Evolutionary conservation across 2,797 vertebrate genomes (phyloP).

Genomic region (Acomys russatus): DNA sequence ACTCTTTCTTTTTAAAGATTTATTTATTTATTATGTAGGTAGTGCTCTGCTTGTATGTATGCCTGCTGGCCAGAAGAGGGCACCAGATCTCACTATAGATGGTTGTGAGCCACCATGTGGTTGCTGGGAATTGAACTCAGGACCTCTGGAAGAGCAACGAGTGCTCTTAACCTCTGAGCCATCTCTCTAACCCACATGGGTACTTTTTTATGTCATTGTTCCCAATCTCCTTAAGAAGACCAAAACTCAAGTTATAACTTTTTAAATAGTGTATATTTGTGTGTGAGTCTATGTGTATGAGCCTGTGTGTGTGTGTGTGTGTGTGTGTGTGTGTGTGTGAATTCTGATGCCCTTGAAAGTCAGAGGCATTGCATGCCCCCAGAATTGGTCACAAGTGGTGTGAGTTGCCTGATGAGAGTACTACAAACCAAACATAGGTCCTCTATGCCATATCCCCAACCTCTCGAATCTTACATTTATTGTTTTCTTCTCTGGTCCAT

Average conservation of each 20-base stretch:
- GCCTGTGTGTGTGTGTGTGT: not conserved
- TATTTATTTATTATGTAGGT: no score
- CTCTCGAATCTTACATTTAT: not conserved
- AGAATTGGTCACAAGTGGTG: not conserved
- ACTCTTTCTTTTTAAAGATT: no score
- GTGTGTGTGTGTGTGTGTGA: not conserved
- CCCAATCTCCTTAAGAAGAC: not conserved
- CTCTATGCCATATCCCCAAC: not conserved
- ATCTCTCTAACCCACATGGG: no score
- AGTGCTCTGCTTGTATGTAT: no score
- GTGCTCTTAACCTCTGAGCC: no score
- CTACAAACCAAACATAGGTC: not conserved
- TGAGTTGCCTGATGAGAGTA: not conserved
- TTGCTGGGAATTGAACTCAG: no score
- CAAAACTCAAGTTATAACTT: not conserved
- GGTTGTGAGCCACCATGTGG: no score
- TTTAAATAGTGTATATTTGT: not conserved
- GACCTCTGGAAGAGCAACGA: no score
- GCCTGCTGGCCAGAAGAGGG: no score
- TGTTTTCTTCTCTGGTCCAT: not conserved
- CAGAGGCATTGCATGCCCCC: not conserved
- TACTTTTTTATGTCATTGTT: slow-evolving; percentile 3
- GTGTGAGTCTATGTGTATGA: not conserved
- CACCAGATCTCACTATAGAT: no score
- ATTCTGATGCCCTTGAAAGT: not conserved